Percentiles rank a stretch among this genome's conserved stretches.
phyloP scores from a whole-genome alignment of 2,113 vertebrate genomes.

The Myocastor coypus region DNA sequence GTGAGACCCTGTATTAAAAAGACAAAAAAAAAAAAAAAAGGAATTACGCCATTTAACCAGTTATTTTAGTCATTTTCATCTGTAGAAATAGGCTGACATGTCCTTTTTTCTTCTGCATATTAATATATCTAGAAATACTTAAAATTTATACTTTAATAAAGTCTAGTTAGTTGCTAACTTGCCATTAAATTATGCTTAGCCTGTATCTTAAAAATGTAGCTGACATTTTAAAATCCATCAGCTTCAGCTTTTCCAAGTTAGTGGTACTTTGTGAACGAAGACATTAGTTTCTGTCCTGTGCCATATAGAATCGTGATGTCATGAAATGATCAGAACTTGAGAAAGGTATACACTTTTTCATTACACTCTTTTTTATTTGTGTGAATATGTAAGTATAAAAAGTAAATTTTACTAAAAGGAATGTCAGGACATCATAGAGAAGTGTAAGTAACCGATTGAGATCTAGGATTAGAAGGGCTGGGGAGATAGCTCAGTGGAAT shows the following conservation, averaged over 20 bases:
- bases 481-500: too few species aligned
- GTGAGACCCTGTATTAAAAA: too few species aligned
- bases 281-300: too few species aligned
- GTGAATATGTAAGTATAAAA: too few species aligned
- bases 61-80: conserved; percentile 23
- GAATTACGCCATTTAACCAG: too few species aligned
- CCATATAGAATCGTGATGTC: too few species aligned
- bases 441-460: neutral
- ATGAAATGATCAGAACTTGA: too few species aligned
- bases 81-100: conserved; percentile 1
- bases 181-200: neutral
- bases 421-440: neutral
- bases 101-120: neutral
- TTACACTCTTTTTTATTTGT: too few species aligned
- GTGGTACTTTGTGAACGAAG: neutral
- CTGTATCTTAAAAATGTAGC: conserved; percentile 9
- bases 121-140: conserved; percentile 6
- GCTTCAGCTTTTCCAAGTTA: neutral
- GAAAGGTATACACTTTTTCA: too few species aligned
- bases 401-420: too few species aligned
- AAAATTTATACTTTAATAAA: conserved; percentile 47
- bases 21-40: too few species aligned
- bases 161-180: conserved; percentile 35
- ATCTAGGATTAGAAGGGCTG: too few species aligned
- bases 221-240: conserved; percentile 26